These are phyloP conservation scores for Tiliacea aurago DNA, from an alignment of 2,888 invertebrate genomes.

Conservation along the genomic window DNA sequence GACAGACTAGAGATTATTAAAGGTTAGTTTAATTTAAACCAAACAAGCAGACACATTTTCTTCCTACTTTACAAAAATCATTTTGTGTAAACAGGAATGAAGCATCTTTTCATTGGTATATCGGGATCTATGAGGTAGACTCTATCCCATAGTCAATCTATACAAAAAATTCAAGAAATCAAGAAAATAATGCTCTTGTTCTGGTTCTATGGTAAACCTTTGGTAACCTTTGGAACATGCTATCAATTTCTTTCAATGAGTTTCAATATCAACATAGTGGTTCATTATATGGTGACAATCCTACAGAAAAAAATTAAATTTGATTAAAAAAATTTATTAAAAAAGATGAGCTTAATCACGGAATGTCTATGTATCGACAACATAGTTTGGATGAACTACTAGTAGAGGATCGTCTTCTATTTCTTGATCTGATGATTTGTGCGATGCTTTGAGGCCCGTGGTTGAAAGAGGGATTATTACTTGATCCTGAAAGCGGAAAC, in stretches of 20 bases:
- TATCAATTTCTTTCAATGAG: neutral
- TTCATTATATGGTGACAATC: neutral
- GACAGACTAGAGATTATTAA: neutral
- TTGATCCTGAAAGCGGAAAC: constrained; percentile 92
- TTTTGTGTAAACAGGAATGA: neutral
- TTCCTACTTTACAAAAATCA: neutral
- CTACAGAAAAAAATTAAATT: neutral
- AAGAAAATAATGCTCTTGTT: neutral
- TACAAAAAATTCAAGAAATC: neutral
- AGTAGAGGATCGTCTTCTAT: constrained; percentile 95
- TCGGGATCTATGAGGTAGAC: too few relatives aligned
- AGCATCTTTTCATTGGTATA: neutral
- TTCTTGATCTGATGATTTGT: constrained; percentile 89
- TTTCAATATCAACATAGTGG: neutral
- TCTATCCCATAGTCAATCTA: neutral
- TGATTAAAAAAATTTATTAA: constrained; percentile 60
- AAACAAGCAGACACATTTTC: neutral
- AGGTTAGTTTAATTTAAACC: neutral
- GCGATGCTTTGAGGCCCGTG: constrained; percentile 88
- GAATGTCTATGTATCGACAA: constrained; percentile 91
- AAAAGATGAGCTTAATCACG: constrained; percentile 58
- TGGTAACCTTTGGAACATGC: neutral
- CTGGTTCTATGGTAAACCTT: neutral
- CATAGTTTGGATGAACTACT: constrained; percentile 99
- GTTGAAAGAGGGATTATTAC: constrained; percentile 94